These are phyloP conservation scores for Acanthochromis polyacanthus DNA, from an alignment of 2,113 vertebrate genomes.

Conservation along the genomic window DNA sequence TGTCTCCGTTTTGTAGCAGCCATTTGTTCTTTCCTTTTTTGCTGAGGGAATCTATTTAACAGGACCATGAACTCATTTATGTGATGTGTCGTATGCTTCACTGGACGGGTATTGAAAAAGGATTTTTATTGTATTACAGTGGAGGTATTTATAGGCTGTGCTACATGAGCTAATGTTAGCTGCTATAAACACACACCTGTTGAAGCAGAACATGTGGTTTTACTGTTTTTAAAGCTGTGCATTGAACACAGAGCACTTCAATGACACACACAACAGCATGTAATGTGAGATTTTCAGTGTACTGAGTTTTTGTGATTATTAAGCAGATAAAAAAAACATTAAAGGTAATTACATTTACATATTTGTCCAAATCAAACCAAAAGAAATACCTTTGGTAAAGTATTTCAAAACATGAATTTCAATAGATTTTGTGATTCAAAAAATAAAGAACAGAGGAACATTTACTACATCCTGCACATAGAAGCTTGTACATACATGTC, in stretches of 20 bases:
- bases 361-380: not conserved
- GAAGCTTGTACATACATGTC: not conserved
- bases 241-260: constrained; percentile 16
- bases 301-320: not conserved
- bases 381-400: not conserved
- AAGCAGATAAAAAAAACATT: not conserved
- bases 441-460: no score
- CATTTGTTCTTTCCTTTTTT: constrained; percentile 19
- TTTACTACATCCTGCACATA: not conserved
- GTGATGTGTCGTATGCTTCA: constrained; percentile 18
- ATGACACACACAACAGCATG: not conserved
- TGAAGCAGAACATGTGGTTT: constrained; percentile 71
- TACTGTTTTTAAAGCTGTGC: constrained; percentile 37
- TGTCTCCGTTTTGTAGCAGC: not conserved
- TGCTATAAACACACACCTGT: constrained; percentile 80
- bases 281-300: not conserved
- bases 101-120: constrained; percentile 51
- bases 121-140: constrained; percentile 45
- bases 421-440: not conserved
- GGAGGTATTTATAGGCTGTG: constrained; percentile 54
- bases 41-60: not conserved
- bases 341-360: not conserved
- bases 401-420: not conserved
- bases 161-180: constrained; percentile 75
- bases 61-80: constrained; percentile 4